These are phyloP conservation scores for Galerucella calmariensis DNA, from an alignment of 2,888 invertebrate species.

Conservation along the genomic window DNA sequence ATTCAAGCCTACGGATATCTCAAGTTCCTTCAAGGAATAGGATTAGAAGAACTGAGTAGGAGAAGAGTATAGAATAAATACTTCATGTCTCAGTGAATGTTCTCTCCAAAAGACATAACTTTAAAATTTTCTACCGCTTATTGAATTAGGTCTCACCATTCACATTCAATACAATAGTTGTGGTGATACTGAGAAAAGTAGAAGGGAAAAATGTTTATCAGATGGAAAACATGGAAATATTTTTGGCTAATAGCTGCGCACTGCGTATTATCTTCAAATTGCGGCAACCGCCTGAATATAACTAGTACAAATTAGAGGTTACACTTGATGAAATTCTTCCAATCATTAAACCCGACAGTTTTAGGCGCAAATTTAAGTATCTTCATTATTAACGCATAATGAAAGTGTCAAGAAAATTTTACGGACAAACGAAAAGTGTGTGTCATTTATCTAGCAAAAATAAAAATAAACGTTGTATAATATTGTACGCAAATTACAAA, in stretches of 20 bases:
- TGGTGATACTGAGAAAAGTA: background rate
- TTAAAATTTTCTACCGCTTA: background rate
- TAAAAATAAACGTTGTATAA: slow-evolving; percentile 2
- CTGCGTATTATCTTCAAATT: too few species aligned
- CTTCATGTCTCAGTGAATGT: too few species aligned
- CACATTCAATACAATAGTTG: background rate
- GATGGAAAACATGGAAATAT: too few species aligned
- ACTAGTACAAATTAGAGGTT: slow-evolving; percentile 21
- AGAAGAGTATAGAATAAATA: too few species aligned
- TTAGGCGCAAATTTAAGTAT: slow-evolving; percentile 26
- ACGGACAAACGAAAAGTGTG: slow-evolving; percentile 21
- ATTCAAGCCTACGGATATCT: too few species aligned
- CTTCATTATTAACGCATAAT: slow-evolving; percentile 31
- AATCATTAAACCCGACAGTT: slow-evolving; percentile 26
- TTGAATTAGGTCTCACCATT: too few species aligned
- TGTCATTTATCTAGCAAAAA: slow-evolving; percentile 30
- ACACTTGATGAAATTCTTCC: slow-evolving; percentile 23
- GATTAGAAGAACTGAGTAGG: too few species aligned
- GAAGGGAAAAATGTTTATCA: background rate
- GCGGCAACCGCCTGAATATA: slow-evolving; percentile 14
- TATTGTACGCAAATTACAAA: slow-evolving; percentile 9
- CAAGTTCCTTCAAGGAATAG: too few species aligned
- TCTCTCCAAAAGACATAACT: background rate
- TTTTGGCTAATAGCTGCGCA: too few species aligned
- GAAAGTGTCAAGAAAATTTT: slow-evolving; percentile 33